Evolutionary conservation across 2,888 invertebrate species (phyloP), one percentile per base, ranked within the genome.

Genomic region (Thymelicus lineola): DNA sequence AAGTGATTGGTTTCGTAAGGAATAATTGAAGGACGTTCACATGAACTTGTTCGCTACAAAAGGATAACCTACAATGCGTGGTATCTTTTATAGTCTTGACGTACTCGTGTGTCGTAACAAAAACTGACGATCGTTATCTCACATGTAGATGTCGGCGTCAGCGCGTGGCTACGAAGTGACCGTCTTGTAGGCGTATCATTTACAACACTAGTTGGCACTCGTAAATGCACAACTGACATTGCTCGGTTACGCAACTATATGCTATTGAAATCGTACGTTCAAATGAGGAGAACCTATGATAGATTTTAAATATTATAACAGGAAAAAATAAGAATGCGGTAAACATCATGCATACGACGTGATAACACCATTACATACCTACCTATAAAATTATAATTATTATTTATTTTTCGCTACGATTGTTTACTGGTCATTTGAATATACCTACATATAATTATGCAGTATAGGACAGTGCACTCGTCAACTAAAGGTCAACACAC

Each of bases 161-260:
- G 59, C 58, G 69, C 63, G 69, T 64, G 63, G 62, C 59, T 15
- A 50, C 48, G 50, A 14, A 59, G 14, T 63, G 69, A 64, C 63
- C 69, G 69, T 58, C 69, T 58, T 50, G 17, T 46, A 42, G 45
- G 55, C 68, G 68, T 46, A 50, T 59, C 58, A 28, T 59, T 64
- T 45, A 69, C 69, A 57, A 57, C 59, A 69, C 69, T 69, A 69
- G 63, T 69, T 69, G 69, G 69, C 69, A 69, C 42, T 69, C 36
- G 62, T 62, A 57, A 63, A 63, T n/a, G 62, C 48, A 67, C 58
- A 48, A 63, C 69, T 58, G 69, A 58, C 63, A 69, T 58, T 69
- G 69, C 69, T 48, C 58, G 10, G 35, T 69, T 69, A 63, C 69
- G 69, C 69, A 69, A 69, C 48, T 28, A 58, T 50, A 12, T 69